Evolutionary conservation across 2,113 vertebrate genomes (phyloP), one percentile per base, ranked within the genome.

Genomic region (Pelodiscus sinensis): DNA sequence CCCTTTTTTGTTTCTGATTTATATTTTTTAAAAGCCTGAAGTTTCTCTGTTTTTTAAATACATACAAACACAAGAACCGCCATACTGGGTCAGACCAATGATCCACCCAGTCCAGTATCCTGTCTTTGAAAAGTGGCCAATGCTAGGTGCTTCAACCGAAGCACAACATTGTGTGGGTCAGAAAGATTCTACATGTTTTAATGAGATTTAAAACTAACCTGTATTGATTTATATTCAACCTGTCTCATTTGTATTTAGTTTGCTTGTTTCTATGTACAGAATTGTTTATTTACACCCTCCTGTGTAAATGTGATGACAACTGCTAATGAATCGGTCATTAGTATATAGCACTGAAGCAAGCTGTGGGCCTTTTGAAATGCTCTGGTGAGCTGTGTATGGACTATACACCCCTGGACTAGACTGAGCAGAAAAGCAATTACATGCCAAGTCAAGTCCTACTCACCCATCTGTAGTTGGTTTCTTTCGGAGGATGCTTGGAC

Each of bases 401-500:
- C 31, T 35, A 16, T 18, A 68, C n/a, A 71, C n/a, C 38, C 24
- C 50, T n/a, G 60, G 31, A 56, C n/a, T 31, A n/a, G 79, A 38
- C 21, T 35, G 24, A 65, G 51, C 29, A 85, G 8, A 60, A 60
- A 7, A 18, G 52, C 81, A 81, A 12, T 55, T 62, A 21, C 24
- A 77, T 11, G 52, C 22, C 24, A 58, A 54, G 3, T 82, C 38
- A 8, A 52, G 56, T 1, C 19, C 50, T 78, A 97, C 99, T 99
- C 93, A 99, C 99, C 99, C 98, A 85, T 99, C 99, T 1, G 98
- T 98, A 89, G 99, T 93, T 8, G 99, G 99, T 60, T 99, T 99
- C 97, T 99, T 99, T 77, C 99, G 99, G 8, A 99, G 99, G 95
- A 99, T 99, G 96, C 99, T 99, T 1, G 99, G 99, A 92, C 99